Evolutionary conservation across 1,140 invertebrate species (phyloP).

Genomic region (Mamestra configurata): DNA sequence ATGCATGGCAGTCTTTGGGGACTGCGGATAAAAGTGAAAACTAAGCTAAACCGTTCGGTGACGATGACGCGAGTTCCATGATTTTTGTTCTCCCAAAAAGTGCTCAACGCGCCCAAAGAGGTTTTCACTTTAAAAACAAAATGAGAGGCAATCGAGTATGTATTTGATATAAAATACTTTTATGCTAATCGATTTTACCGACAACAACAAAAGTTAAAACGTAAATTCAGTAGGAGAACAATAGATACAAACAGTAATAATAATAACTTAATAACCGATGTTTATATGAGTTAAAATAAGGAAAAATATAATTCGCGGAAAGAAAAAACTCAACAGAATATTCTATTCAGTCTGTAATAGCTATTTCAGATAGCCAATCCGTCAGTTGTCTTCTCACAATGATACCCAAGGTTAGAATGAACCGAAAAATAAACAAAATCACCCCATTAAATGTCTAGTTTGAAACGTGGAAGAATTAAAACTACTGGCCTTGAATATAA

Average conservation of each 20-base stretch:
- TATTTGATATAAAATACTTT: too few species aligned
- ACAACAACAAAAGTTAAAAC: background rate
- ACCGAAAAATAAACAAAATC: conserved; percentile 11
- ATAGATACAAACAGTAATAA: background rate
- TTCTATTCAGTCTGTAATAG: background rate
- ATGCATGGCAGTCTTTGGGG: too few species aligned
- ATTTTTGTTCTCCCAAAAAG: too few species aligned
- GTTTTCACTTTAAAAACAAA: too few species aligned
- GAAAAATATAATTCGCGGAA: background rate
- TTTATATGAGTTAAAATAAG: conserved; percentile 8
- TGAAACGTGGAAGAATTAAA: conserved; percentile 3
- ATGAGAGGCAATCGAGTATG: too few species aligned
- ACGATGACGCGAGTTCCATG: too few species aligned
- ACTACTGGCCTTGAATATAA: background rate
- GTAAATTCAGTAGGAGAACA: background rate
- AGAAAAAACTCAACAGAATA: background rate
- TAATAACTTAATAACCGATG: conserved; percentile 14
- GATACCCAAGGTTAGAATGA: background rate
- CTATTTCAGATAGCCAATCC: background rate
- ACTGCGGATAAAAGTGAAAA: too few species aligned
- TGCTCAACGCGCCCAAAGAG: too few species aligned
- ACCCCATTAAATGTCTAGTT: background rate
- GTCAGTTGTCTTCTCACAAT: background rate
- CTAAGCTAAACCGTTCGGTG: too few species aligned
- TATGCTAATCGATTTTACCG: background rate